Percentiles rank a stretch among this genome's conserved stretches.
Evolutionary conservation across 2,797 vertebrate species (phyloP).

Genomic region (Cichlasoma orientale): DNA sequence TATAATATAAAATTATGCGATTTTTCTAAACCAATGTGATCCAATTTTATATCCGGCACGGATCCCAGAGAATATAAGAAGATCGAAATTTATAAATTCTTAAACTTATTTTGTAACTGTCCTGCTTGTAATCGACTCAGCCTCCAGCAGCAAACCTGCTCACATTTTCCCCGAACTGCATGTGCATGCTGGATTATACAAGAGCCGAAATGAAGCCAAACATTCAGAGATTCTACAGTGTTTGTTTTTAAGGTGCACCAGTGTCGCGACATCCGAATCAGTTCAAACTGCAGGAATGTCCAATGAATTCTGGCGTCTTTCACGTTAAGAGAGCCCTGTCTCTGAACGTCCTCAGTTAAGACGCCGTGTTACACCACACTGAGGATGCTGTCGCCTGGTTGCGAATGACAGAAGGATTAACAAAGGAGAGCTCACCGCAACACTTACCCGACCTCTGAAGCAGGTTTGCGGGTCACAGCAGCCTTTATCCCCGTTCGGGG

Average conservation of each 20-base stretch:
- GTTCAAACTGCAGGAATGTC: fast-evolving
- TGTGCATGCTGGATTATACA: fast-evolving
- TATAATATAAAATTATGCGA: fast-evolving
- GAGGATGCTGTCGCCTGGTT: constrained; percentile 5
- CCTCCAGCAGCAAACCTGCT: fast-evolving
- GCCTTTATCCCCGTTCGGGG: background rate
- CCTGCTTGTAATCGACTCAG: background rate
- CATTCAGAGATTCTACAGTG: fast-evolving
- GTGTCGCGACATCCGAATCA: fast-evolving
- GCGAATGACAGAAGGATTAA: background rate
- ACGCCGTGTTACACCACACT: background rate
- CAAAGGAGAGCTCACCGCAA: background rate
- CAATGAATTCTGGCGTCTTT: constrained; percentile 26
- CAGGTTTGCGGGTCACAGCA: constrained; percentile 27
- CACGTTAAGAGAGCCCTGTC: background rate
- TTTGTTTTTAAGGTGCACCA: fast-evolving
- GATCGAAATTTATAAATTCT: background rate
- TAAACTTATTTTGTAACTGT: background rate
- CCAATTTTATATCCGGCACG: background rate
- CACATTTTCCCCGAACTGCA: background rate
- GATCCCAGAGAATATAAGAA: fast-evolving
- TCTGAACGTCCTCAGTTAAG: background rate
- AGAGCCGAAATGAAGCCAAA: background rate
- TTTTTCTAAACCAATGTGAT: fast-evolving
- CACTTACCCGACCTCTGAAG: constrained; percentile 54